Base-by-base conservation (phyloP, 2,113 vertebrate species). In the Taurulus bubalis region DNA sequence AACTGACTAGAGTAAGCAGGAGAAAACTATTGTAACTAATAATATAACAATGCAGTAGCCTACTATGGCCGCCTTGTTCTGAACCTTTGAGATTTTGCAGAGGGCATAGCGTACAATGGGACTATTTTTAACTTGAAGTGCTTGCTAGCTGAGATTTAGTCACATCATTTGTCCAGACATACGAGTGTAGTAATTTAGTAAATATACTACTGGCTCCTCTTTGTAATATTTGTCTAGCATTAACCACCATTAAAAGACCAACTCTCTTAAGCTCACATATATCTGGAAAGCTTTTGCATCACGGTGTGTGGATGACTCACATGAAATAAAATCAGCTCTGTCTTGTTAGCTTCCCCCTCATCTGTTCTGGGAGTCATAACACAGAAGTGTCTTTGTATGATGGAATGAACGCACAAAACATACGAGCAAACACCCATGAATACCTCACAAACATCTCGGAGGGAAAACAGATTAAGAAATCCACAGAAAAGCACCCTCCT, bases 331-430 rank as follows among this genome's bases (percentile, higher is more conserved):
- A 75, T 49, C n/a, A 42, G 2, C 38, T 75, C 40, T 15, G 15
- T 55, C 47, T 26, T 79, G 51, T 32, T 7, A 72, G 32, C 20
- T 58, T 66, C 51, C 34, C 11, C 22, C 51, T 55, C 49, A 56
- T 81, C 58, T 76, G 75, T 73, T 60, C 58, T 64, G 70, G 51
- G 55, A 71, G 24, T 32, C 47, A 47, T 24, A 56, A 70, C 69
- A 63, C 30, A 78, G 40, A 74, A 30, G 47, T 45, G 73, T 53
- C 69, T 84, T 75, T 79, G 34, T 34, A 60, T 69, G 65, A 77
- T 32, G 68, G n/a, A 82, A 67, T 47, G 42, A 83, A 84, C 55
- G 56, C 40, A 24, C 14, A 55, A 70, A 77, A 79, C 58, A 59
- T 74, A 38, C 2, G 22, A 82, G 18, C 30, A 28, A 75, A 70